Percentiles rank a stretch among this genome's conserved stretches.
phyloP scores from a whole-genome alignment of 2,113 vertebrate species.

The Campylomormyrus tamandua region DNA sequence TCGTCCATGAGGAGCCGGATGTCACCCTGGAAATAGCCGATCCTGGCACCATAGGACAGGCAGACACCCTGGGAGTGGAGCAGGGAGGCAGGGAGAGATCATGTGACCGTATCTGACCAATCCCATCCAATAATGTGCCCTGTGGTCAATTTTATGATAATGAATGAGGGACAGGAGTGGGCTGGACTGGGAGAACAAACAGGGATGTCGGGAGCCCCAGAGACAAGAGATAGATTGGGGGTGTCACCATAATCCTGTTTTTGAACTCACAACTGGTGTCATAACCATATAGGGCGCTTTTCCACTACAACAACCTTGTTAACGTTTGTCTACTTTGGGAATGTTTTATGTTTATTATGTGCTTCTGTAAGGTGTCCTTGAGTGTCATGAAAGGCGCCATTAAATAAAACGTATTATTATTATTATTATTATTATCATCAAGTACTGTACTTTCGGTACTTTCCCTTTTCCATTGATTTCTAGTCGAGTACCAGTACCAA shows the following conservation, averaged over 20 bases:
- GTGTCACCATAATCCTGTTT: not conserved
- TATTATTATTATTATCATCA: too few species aligned
- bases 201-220: not conserved
- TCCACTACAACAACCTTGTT: too few species aligned
- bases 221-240: not conserved
- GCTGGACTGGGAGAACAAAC: not conserved
- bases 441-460: too few species aligned
- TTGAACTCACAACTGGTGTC: not conserved
- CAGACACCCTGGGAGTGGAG: conserved; percentile 64
- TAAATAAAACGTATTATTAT: too few species aligned
- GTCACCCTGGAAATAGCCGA: conserved; percentile 96
- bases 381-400: too few species aligned
- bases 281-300: not conserved
- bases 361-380: too few species aligned
- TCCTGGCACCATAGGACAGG: conserved; percentile 80
- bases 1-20: conserved; percentile 97
- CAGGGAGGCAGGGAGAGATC: not conserved
- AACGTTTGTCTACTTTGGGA: too few species aligned
- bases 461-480: too few species aligned
- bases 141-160: not conserved
- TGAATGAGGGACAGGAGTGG: not conserved
- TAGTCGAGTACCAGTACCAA: too few species aligned
- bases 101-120: not conserved
- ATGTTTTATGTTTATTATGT: too few species aligned
- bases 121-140: not conserved